These are phyloP conservation scores for Sprattus sprattus DNA, from an alignment of 2,113 vertebrate genomes.

Conservation along the genomic window DNA sequence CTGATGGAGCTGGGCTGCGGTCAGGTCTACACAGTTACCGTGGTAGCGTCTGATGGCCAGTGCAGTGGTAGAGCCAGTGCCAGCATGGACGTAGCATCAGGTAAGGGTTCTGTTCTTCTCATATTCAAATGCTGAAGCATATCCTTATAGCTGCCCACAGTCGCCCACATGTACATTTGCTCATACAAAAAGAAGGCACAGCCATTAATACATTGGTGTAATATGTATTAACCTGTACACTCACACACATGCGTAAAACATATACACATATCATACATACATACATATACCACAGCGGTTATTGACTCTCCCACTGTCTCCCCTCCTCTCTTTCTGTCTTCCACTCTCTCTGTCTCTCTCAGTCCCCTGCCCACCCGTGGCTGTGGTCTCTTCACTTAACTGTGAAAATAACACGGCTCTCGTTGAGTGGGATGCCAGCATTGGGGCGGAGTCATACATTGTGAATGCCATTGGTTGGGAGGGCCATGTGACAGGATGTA, in stretches of 20 bases:
- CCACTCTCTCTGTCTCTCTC: neutral
- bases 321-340: neutral
- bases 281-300: neutral
- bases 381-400: slow-evolving; percentile 44
- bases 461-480: slow-evolving; percentile 59
- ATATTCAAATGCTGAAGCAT: neutral
- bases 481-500: slow-evolving; percentile 52
- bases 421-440: slow-evolving; percentile 59
- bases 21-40: slow-evolving; percentile 52
- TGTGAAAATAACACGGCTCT: slow-evolving; percentile 57
- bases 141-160: neutral
- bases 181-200: neutral
- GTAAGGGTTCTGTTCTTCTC: slow-evolving; percentile 43
- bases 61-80: slow-evolving; percentile 62
- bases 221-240: neutral
- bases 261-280: neutral
- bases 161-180: neutral
- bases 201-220: neutral
- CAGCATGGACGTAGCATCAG: slow-evolving; percentile 55
- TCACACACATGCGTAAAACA: neutral
- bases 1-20: slow-evolving; percentile 63
- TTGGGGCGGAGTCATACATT: slow-evolving; percentile 58
- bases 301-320: neutral
- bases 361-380: neutral
- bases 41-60: slow-evolving; percentile 55